These are phyloP conservation scores for Patella caerulea DNA, from an alignment of 2,888 invertebrate species.

Conservation along the genomic window DNA sequence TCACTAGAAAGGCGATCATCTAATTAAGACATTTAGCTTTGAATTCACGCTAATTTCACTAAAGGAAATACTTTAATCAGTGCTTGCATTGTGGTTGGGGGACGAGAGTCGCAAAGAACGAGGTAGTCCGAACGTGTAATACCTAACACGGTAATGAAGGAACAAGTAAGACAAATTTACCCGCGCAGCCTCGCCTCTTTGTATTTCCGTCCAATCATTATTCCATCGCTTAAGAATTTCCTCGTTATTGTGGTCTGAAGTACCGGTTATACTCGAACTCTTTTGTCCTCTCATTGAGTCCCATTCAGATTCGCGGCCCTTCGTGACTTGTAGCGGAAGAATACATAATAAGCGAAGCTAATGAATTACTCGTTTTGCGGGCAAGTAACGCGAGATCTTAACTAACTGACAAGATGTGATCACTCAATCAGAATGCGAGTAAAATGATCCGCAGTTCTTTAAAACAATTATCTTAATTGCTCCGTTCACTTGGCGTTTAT, in stretches of 20 bases:
- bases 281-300: background rate
- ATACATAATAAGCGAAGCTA: slow-evolving; percentile 8
- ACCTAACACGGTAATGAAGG: slow-evolving; percentile 14
- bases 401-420: slow-evolving; percentile 5
- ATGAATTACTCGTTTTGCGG: background rate
- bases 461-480: slow-evolving; percentile 9
- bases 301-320: slow-evolving; percentile 2
- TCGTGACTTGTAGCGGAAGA: slow-evolving; percentile 10
- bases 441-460: background rate
- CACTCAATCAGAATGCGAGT: background rate
- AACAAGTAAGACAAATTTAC: slow-evolving; percentile 24
- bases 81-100: background rate
- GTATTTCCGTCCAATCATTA: slow-evolving; percentile 16
- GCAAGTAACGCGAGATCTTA: slow-evolving; percentile 1
- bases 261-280: slow-evolving; percentile 9
- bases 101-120: too few relatives aligned
- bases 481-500: background rate
- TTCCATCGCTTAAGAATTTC: background rate
- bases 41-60: slow-evolving; percentile 24
- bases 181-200: slow-evolving; percentile 9
- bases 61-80: slow-evolving; percentile 15
- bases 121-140: too few relatives aligned
- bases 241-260: background rate
- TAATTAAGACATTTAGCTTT: slow-evolving; percentile 20
- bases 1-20: slow-evolving; percentile 25